Base-by-base conservation (phyloP, 1,140 invertebrate genomes). In the Megalonaias nervosa region DNA sequence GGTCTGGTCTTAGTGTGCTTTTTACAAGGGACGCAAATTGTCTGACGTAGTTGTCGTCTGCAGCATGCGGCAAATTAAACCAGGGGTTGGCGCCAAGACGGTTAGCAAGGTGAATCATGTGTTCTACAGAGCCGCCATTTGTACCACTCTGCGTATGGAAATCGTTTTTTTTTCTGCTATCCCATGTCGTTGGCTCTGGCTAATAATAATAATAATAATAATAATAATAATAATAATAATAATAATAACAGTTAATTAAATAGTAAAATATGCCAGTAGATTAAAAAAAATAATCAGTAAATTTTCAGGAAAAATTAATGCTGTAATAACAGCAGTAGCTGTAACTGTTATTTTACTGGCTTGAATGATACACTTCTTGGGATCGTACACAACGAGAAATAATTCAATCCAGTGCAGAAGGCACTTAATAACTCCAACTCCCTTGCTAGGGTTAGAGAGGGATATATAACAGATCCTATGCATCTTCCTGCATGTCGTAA, bases 51-150 rank as follows among this genome's bases (percentile, higher is more conserved):
- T 86, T 71, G 67, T 86, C 85, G 58, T 82, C 80, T 38, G 85
- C 85, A 58, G 84, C 82, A 71, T 86, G 85, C 11, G 85, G 85
- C 59, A 84, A 81, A 72, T 82, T 82, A 58, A 86, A 85, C 85
- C 85, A 86, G 15, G 85, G 85, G 62, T 77, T 81, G 19, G 80
- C 72, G 2, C 85, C 85, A 21, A 86, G 38, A 15, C 67, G 77
- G 64, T 86, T 86, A 59, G 76, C 62, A 6, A 86, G 57, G 16
- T 79, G 74, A 21, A 86, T 82, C 66, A 82, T 73, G 72, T 86
- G 77, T 72, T 86, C 85, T 17, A 86, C 31, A 21, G 84, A 75
- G 14, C 76, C 82, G 2, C 85, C 85, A 15, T 77, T 21, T 16
- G 55, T 66, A 4, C 84, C 80, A 3, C 67, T 81, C 23, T 83